Percentiles rank a stretch among this genome's conserved stretches.
Conservation (phyloP, 2,113 vertebrate species). For the Zosterops hypoxanthus region DNA sequence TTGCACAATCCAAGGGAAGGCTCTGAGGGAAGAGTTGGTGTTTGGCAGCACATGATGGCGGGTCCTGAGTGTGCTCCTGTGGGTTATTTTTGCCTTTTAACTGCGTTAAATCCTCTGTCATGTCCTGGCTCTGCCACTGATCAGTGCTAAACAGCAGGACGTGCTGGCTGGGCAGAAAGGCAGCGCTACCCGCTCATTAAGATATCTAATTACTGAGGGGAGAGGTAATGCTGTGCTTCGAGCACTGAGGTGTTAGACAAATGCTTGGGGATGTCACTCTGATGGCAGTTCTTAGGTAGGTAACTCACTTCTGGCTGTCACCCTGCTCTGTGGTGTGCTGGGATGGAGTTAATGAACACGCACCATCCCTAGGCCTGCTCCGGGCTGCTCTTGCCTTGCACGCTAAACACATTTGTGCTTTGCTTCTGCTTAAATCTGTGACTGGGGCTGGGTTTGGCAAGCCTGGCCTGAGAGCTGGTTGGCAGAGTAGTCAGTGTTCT, state of each 20-base stretch:
- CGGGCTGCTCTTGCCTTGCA: neutral
- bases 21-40: neutral
- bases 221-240: neutral
- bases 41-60: neutral
- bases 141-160: neutral
- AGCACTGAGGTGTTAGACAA: neutral
- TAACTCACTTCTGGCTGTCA: conserved; percentile 27
- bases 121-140: neutral
- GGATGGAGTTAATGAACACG: neutral
- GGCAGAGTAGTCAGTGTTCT: neutral
- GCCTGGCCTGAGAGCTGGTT: neutral
- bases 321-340: neutral
- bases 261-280: neutral
- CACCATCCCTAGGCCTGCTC: neutral
- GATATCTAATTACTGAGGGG: neutral
- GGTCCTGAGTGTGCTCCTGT: neutral
- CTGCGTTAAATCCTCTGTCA: neutral
- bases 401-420: neutral
- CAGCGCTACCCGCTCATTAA: neutral
- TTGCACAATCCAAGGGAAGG: neutral
- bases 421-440: neutral
- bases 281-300: neutral
- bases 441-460: neutral
- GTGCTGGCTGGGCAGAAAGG: neutral
- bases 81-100: conserved; percentile 24